Conservation (phyloP, 2,797 vertebrate species). For the Echiichthys vipera region DNA sequence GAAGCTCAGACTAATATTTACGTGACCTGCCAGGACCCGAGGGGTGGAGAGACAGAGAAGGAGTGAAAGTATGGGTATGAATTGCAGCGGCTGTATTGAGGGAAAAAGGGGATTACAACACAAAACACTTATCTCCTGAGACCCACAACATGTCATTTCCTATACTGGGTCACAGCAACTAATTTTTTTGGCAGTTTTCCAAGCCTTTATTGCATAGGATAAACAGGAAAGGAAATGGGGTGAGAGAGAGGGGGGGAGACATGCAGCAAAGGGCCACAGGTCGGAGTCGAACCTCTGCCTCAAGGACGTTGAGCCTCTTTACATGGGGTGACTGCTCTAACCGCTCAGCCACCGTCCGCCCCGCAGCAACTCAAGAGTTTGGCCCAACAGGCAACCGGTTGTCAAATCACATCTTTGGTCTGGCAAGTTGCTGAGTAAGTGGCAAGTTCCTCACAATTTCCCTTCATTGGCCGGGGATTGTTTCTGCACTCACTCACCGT, state of each 20-base stretch:
- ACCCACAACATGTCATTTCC: not conserved
- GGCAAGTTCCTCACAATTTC: conserved; percentile 19
- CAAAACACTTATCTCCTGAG: conserved; percentile 47
- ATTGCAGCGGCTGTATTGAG: conserved; percentile 21
- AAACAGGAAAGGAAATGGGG: too few species aligned
- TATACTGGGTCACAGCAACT: conserved; percentile 14
- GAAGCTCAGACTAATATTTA: conserved; percentile 77
- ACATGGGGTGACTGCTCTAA: too few species aligned
- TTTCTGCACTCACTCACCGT: conserved; percentile 24
- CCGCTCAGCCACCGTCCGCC: too few species aligned
- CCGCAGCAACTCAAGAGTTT: not conserved
- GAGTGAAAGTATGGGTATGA: conserved; percentile 49
- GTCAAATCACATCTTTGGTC: conserved; percentile 16
- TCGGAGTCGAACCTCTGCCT: too few species aligned
- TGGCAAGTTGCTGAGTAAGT: conserved; percentile 1
- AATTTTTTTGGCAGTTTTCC: conserved; percentile 8
- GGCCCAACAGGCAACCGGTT: not conserved
- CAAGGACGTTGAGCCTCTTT: too few species aligned
- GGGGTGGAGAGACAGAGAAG: conserved; percentile 38
- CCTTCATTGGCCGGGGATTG: not conserved
- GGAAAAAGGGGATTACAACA: conserved; percentile 38
- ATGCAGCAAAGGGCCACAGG: too few species aligned
- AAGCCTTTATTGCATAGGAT: too few species aligned
- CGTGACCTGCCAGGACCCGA: conserved; percentile 61
- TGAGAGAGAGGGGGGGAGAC: too few species aligned